Evolutionary conservation across 2,888 invertebrate species (phyloP).

Genomic region (Euplexia lucipara): DNA sequence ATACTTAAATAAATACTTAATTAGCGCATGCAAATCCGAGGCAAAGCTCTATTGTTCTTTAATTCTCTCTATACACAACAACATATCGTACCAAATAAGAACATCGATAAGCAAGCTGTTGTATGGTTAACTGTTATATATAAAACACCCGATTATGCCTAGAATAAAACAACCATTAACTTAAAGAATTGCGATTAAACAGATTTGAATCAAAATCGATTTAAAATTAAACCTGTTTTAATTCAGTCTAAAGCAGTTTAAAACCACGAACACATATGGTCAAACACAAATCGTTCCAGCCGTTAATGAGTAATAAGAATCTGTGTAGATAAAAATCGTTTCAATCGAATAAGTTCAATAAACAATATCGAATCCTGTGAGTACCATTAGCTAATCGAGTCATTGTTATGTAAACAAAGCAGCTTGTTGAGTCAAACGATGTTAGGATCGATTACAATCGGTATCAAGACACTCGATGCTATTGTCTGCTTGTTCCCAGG

Average conservation of each 20-base stretch:
- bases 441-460: slow-evolving; percentile 51
- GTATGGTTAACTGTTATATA: not conserved
- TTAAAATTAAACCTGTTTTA: too few relatives aligned
- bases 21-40: too few relatives aligned
- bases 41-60: not conserved
- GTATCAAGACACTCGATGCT: slow-evolving; percentile 40
- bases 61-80: not conserved
- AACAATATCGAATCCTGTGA: slow-evolving; percentile 46
- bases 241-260: too few relatives aligned
- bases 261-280: too few relatives aligned
- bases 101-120: slow-evolving; percentile 1
- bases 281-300: too few relatives aligned
- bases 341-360: slow-evolving; percentile 45
- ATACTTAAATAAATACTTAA: too few relatives aligned
- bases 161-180: too few relatives aligned
- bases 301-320: slow-evolving; percentile 38
- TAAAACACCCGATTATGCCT: not conserved
- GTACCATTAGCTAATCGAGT: slow-evolving; percentile 35
- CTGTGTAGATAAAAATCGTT: slow-evolving; percentile 35
- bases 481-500: slow-evolving; percentile 39
- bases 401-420: slow-evolving; percentile 58
- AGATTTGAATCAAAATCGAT: too few relatives aligned
- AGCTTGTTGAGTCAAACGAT: slow-evolving; percentile 40
- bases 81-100: slow-evolving; percentile 5
- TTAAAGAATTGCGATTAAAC: too few relatives aligned